Percentiles rank a stretch among this genome's conserved stretches.
These are phyloP conservation scores for Pachycephala philippinensis DNA, from an alignment of 2,113 vertebrate species.

Conservation along the genomic window DNA sequence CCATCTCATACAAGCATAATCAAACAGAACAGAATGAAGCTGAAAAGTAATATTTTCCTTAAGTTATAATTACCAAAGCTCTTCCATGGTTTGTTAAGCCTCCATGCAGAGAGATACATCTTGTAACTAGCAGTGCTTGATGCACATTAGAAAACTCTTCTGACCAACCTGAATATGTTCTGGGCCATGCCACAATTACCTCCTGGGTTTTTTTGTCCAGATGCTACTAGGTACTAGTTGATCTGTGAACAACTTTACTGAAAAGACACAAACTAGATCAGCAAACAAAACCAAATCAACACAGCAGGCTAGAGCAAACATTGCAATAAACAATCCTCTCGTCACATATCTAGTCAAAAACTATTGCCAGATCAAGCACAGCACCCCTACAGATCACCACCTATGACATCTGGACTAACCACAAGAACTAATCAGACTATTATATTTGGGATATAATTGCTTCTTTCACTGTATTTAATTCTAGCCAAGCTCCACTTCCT, in stretches of 20 bases:
- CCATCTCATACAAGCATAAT: background rate
- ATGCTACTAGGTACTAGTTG: background rate
- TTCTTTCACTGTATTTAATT: background rate
- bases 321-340: background rate
- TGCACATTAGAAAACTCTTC: background rate
- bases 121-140: background rate
- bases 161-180: background rate
- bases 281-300: background rate
- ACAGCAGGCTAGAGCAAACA: fast-evolving
- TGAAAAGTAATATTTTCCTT: background rate
- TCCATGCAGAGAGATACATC: background rate
- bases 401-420: background rate
- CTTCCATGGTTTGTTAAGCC: background rate
- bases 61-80: background rate
- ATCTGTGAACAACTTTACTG: background rate
- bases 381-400: background rate
- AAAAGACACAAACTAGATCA: background rate
- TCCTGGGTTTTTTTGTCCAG: background rate
- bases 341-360: background rate
- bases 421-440: background rate
- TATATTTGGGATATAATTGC: background rate
- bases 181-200: background rate
- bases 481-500: fast-evolving
- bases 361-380: background rate
- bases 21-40: background rate